Conservation (phyloP, 2,113 vertebrate species). For the Mus spicilegus region DNA sequence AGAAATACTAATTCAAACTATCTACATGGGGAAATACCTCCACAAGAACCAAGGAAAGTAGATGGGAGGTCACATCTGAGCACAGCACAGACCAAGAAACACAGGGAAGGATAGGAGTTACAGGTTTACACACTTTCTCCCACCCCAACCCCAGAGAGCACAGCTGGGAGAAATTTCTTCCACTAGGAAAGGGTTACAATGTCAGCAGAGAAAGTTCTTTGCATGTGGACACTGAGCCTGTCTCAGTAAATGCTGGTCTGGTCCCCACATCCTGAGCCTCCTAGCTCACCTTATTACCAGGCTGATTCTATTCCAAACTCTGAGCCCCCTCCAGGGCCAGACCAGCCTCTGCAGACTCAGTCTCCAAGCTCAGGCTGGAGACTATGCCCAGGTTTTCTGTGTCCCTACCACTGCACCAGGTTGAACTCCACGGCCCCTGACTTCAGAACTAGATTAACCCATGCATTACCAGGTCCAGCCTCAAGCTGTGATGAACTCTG, state of each 20-base stretch:
- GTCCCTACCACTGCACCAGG: background rate
- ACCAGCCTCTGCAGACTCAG: background rate
- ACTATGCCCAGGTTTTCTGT: background rate
- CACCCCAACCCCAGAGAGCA: background rate
- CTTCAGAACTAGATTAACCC: background rate
- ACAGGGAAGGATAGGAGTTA: background rate
- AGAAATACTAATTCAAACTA: background rate
- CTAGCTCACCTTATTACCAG: background rate
- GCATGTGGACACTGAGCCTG: background rate
- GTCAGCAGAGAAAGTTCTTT: background rate
- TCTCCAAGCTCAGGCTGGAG: background rate
- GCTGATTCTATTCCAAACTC: background rate
- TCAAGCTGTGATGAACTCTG: background rate
- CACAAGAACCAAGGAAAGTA: background rate
- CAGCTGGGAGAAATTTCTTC: background rate
- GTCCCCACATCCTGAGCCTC: background rate
- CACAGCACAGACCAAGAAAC: background rate
- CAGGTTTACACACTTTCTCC: background rate
- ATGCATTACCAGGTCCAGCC: background rate
- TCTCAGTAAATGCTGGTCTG: background rate
- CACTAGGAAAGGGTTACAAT: background rate
- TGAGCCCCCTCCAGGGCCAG: background rate
- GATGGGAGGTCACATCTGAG: background rate
- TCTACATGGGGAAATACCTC: too few relatives aligned
- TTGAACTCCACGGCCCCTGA: background rate